Conservation (phyloP, 2,888 invertebrate genomes). For the Harmothoe impar region DNA sequence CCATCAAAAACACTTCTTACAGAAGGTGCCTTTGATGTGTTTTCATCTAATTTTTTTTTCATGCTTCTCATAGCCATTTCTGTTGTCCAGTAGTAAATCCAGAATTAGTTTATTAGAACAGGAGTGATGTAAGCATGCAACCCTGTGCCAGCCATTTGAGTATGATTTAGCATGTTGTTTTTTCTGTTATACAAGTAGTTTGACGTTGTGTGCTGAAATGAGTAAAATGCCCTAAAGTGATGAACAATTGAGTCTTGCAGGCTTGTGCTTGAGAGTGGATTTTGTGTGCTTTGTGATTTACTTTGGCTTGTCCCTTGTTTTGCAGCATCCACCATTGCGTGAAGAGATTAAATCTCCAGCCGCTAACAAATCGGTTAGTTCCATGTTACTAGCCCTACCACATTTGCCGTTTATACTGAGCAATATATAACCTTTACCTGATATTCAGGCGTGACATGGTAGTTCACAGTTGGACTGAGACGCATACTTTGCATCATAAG, state of each 20-base stretch:
- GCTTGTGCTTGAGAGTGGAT: background rate
- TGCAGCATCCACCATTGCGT: constrained; percentile 47
- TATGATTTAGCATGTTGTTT: too few species aligned
- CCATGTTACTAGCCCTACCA: background rate
- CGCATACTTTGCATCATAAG: too few species aligned
- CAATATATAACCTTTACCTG: background rate
- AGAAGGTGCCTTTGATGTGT: constrained; percentile 55
- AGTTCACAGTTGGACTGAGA: too few species aligned
- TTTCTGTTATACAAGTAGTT: too few species aligned
- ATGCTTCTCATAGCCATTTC: background rate
- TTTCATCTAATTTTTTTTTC: background rate
- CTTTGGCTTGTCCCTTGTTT: constrained; percentile 19
- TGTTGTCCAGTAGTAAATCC: background rate
- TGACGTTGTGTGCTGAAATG: too few species aligned
- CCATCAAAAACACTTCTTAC: constrained; percentile 68
- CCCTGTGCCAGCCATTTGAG: too few species aligned
- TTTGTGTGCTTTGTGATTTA: background rate
- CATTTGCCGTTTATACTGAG: too few species aligned
- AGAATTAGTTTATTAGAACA: too few species aligned
- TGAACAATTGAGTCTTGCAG: too few species aligned
- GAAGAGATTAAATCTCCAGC: constrained; percentile 53
- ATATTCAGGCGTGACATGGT: background rate
- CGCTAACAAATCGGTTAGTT: constrained; percentile 39
- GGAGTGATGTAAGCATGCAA: too few species aligned
- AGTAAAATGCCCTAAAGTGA: too few species aligned